These are phyloP conservation scores for Fulica atra DNA, from an alignment of 2,113 vertebrate species.

Conservation along the genomic window DNA sequence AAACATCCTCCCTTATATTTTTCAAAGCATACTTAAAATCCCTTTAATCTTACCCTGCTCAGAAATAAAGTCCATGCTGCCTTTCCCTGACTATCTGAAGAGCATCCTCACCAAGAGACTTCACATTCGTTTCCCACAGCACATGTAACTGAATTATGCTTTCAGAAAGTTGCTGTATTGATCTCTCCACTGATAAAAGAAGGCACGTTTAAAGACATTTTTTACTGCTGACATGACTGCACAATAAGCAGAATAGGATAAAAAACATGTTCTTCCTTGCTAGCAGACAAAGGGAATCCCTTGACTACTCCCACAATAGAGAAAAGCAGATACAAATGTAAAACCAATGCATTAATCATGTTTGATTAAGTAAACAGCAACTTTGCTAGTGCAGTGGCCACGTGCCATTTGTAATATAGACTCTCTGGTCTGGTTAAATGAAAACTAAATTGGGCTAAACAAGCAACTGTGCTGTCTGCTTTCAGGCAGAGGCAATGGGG, in stretches of 20 bases:
- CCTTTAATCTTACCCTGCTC: constrained; percentile 39
- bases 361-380: neutral
- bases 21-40: constrained; percentile 29
- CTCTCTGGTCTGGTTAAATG: neutral
- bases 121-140: neutral
- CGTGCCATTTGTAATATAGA: neutral
- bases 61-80: neutral
- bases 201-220: constrained; percentile 33
- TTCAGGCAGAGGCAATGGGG: neutral
- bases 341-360: constrained; percentile 46
- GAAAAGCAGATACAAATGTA: constrained; percentile 22
- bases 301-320: constrained; percentile 12
- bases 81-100: neutral
- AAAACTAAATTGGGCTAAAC: constrained; percentile 40
- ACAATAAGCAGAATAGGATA: constrained; percentile 46
- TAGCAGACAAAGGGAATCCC: constrained; percentile 43
- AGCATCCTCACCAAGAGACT: neutral
- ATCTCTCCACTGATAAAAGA: constrained; percentile 52
- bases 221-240: constrained; percentile 54
- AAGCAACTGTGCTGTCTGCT: neutral
- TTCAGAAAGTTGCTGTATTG: constrained; percentile 56
- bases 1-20: neutral
- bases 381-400: neutral
- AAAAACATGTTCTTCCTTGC: constrained; percentile 2
- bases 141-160: constrained; percentile 35